These are phyloP conservation scores for Spatula versicolor DNA, from an alignment of 2,797 vertebrate genomes.

Conservation along the genomic window DNA sequence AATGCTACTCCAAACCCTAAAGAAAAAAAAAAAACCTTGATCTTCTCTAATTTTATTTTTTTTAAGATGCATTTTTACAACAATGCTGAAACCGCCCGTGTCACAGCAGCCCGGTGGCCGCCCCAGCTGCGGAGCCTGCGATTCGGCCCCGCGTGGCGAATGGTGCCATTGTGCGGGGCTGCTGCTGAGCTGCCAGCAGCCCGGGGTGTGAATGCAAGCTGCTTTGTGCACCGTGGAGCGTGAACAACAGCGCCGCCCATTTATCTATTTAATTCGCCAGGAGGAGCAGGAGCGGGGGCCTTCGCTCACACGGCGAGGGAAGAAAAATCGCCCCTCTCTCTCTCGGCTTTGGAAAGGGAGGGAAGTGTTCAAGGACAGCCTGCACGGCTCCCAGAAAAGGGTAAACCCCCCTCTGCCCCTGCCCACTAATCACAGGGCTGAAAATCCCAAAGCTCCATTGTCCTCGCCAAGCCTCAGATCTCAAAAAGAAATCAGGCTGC, in stretches of 20 bases:
- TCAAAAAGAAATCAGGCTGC: background rate
- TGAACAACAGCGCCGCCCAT: constrained; percentile 78
- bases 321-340: constrained; percentile 57
- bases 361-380: constrained; percentile 10
- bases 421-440: background rate
- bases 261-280: constrained; percentile 81
- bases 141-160: constrained; percentile 64
- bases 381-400: background rate
- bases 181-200: constrained; percentile 76
- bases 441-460: constrained; percentile 6
- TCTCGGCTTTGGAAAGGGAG: constrained; percentile 15
- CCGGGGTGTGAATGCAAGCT: constrained; percentile 69
- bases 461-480: background rate
- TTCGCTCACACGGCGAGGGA: constrained; percentile 61
- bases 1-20: background rate
- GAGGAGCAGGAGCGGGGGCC: constrained; percentile 81
- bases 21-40: background rate
- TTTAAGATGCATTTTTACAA: background rate
- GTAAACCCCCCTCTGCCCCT: constrained; percentile 12
- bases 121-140: constrained; percentile 47
- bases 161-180: constrained; percentile 51
- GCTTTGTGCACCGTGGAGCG: constrained; percentile 83
- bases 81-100: background rate
- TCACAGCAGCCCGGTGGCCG: background rate
- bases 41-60: background rate